A percentile compares a stretch with the other conserved stretches of the same genome.
Conservation (phyloP, 2,888 invertebrate genomes). For the Unio pictorum region DNA sequence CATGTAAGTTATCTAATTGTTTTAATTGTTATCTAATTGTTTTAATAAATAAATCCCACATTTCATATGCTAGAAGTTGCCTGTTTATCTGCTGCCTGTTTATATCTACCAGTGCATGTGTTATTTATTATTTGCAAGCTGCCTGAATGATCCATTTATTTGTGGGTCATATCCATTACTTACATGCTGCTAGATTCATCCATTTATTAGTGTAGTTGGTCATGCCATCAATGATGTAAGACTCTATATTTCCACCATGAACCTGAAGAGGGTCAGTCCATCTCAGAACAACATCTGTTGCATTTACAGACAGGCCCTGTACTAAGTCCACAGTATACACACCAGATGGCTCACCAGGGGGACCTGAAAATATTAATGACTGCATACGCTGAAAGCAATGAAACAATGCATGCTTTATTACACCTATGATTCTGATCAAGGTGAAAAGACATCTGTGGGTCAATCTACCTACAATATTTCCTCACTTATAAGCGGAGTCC, state of each 20-base stretch:
- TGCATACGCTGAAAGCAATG: background rate
- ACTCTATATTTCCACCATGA: conserved; percentile 85
- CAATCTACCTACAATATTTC: too few species aligned
- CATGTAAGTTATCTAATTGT: too few species aligned
- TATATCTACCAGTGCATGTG: too few species aligned
- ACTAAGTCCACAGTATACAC: conserved; percentile 74
- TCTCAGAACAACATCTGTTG: conserved; percentile 82
- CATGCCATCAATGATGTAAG: conserved; percentile 81
- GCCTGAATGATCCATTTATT: too few species aligned
- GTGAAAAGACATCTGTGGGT: too few species aligned
- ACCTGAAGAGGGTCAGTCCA: conserved; percentile 78
- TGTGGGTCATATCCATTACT: conserved; percentile 1
- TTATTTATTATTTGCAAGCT: too few species aligned
- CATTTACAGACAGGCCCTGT: conserved; percentile 86
- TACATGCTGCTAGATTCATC: conserved; percentile 31
- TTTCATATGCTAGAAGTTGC: too few species aligned
- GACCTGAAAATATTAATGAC: conserved; percentile 73
- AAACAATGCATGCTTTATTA: background rate
- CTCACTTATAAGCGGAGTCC: too few species aligned
- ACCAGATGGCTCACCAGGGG: conserved; percentile 91
- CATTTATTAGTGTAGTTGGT: conserved; percentile 44
- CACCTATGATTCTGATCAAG: conserved; percentile 2
- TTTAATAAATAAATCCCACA: too few species aligned
- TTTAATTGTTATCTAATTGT: too few species aligned
- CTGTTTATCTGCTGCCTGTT: too few species aligned